Evolutionary conservation across 2,113 vertebrate genomes (phyloP), one percentile per base, ranked within the genome.

Genomic region (Butastur rufipennis): DNA sequence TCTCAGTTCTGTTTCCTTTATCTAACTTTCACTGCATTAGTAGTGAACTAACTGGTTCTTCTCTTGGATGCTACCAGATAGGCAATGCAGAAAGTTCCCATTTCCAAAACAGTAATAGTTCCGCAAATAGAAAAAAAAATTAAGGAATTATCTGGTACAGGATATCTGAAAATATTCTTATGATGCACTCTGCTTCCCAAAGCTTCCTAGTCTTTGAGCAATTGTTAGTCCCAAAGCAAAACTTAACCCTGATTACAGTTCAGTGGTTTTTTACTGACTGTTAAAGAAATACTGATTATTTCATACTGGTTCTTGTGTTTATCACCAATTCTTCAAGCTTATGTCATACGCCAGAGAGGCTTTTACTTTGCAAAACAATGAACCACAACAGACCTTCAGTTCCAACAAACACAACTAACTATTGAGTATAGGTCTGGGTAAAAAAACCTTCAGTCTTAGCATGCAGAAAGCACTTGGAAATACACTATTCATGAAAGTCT

Each of bases 401-500:
- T 47, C 32, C 52, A 65, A 52, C 15, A 52, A 82, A 56, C 16
- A 17, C 2, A 3, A n/a, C 12, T 43, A 87, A 59, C 31, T 61
- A 48, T 31, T 53, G 3, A 31, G 8, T 18, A 20, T 9, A 55
- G 7, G 22, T 31, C 43, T 75, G 7, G 3, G 14, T 47, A 68
- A 82, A 86, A 42, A 74, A 53, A 6, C 9, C 8, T 67, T 67
- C 13, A 32, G 8, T 26, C 10, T 63, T 63, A 20, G 11, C 27
- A 47, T 11, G 27, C 25, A 87, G 31, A 81, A 79, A 38, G 25
- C 15, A 18, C 26, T 85, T 90, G 11, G 48, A 74, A 87, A 56
- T 34, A 3, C 21, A 47, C 10, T 4, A 68, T 40, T 34, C 9
- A 25, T 1, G 7, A 0, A 1, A 58, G 22, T 36, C 27, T 73